Percentiles rank a stretch among this genome's conserved stretches.
phyloP scores from a whole-genome alignment of 2,888 invertebrate species.

The Adineta ricciae region DNA sequence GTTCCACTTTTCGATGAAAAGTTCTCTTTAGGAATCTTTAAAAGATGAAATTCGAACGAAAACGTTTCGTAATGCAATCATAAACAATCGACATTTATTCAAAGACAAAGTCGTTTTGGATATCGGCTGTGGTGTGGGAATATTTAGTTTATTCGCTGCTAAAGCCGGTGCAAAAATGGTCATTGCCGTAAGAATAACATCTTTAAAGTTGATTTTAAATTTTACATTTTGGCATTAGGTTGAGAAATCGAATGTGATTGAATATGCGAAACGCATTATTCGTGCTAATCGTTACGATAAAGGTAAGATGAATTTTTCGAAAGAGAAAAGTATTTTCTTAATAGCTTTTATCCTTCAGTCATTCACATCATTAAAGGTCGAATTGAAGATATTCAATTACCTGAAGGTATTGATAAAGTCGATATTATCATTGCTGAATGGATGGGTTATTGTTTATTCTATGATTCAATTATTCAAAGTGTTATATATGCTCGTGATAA shows the following conservation, averaged over 20 bases:
- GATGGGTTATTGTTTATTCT: constrained; percentile 83
- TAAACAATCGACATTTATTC: constrained; percentile 95
- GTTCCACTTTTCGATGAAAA: background rate
- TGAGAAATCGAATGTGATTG: constrained; percentile 95
- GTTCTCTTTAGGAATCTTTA: constrained; percentile 71
- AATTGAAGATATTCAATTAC: constrained; percentile 80
- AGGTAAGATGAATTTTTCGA: too few relatives aligned
- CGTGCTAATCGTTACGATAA: constrained; percentile 56
- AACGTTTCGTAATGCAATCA: constrained; percentile 96
- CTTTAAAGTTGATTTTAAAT: background rate
- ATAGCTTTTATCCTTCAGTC: too few relatives aligned
- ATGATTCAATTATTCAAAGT: constrained; percentile 98
- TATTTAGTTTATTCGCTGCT: constrained; percentile 97
- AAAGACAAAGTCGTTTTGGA: constrained; percentile 83
- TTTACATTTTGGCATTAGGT: constrained; percentile 52
- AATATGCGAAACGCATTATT: constrained; percentile 87
- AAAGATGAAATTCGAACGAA: constrained; percentile 97
- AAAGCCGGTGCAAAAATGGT: constrained; percentile 91
- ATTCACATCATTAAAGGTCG: constrained; percentile 55
- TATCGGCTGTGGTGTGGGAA: constrained; percentile 96
- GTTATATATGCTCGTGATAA: constrained; percentile 92
- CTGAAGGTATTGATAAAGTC: constrained; percentile 77
- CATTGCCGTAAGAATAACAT: constrained; percentile 59
- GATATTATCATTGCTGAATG: constrained; percentile 79
- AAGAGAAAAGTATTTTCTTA: too few relatives aligned